These are phyloP conservation scores for Serranochromis macrocephalus DNA, from an alignment of 2,113 vertebrate genomes.

Conservation along the genomic window DNA sequence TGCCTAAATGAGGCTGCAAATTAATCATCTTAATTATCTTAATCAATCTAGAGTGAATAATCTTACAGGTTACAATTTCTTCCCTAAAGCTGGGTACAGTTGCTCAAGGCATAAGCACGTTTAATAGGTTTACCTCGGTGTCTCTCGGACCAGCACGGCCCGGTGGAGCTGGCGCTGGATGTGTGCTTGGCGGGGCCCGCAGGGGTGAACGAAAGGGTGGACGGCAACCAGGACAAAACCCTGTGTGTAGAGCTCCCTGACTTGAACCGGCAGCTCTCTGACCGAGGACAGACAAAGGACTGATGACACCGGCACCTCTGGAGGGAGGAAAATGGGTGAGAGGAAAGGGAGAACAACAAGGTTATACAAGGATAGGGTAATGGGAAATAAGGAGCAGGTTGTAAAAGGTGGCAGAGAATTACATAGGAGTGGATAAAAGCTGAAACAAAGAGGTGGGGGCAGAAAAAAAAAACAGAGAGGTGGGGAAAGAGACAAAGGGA, in stretches of 20 bases:
- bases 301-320: conserved; percentile 77
- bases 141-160: conserved; percentile 87
- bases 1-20: background rate
- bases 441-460: background rate
- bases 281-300: conserved; percentile 85
- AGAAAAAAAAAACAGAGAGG: background rate
- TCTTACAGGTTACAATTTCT: background rate
- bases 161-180: conserved; percentile 87
- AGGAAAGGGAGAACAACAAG: background rate
- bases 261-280: conserved; percentile 83
- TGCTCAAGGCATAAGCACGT: background rate
- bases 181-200: conserved; percentile 74
- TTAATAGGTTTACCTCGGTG: conserved; percentile 50
- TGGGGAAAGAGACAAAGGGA: background rate
- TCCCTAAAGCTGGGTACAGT: background rate
- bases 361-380: background rate
- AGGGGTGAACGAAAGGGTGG: conserved; percentile 88
- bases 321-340: conserved; percentile 1
- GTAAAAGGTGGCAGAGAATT: background rate
- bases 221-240: conserved; percentile 86
- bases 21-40: conserved; percentile 3
- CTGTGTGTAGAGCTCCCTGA: conserved; percentile 87
- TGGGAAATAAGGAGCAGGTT: background rate
- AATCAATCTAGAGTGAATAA: background rate
- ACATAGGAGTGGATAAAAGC: background rate